Evolutionary conservation across 2,113 vertebrate genomes (phyloP).

Genomic region (Ciconia maguari): DNA sequence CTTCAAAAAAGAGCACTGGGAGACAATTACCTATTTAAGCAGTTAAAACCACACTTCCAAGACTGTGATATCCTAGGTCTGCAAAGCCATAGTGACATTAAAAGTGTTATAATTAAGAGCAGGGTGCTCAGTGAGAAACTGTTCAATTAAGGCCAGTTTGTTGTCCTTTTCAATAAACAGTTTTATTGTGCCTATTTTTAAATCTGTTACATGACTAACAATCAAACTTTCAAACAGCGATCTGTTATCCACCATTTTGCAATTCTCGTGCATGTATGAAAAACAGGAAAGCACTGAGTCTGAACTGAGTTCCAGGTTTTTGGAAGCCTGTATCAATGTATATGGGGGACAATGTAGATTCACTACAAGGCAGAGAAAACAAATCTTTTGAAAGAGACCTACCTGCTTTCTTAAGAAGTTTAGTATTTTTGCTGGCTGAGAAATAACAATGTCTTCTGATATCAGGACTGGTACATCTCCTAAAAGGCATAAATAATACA

Average conservation of each 20-base stretch:
- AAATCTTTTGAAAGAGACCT: not conserved
- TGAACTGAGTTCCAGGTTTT: not conserved
- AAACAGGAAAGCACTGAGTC: not conserved
- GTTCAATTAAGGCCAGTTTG: not conserved
- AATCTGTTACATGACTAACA: not conserved
- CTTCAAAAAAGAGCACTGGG: not conserved
- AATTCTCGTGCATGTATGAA: not conserved
- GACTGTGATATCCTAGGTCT: not conserved
- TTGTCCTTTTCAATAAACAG: not conserved
- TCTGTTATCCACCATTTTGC: not conserved
- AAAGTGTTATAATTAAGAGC: not conserved
- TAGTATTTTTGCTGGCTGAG: conserved; percentile 89
- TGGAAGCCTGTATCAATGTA: not conserved
- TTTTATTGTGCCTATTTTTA: not conserved
- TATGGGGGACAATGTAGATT: not conserved
- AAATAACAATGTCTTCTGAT: conserved; percentile 79
- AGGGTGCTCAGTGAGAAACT: not conserved
- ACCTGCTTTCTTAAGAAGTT: conserved; percentile 93
- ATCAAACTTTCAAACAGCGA: not conserved
- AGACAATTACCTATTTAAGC: not conserved
- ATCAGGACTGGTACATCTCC: conserved; percentile 83
- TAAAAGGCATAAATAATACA: conserved; percentile 30
- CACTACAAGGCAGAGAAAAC: not conserved
- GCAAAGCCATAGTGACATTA: not conserved
- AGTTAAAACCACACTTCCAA: not conserved